Base-by-base conservation (phyloP, 2,888 invertebrate genomes). In the Mesochorus sp. region DNA sequence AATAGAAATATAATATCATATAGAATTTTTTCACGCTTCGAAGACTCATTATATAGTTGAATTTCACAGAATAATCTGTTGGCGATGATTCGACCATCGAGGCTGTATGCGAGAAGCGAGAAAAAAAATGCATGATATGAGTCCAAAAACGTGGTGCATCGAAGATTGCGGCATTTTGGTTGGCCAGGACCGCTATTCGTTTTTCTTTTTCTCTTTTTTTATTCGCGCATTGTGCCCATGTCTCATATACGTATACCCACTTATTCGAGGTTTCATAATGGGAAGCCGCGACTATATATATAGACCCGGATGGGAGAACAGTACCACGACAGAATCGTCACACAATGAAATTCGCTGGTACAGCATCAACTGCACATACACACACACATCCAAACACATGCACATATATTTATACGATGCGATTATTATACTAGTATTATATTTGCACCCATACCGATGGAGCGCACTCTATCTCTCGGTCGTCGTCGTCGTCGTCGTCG, bases 181-280 rank as follows among this genome's bases (percentile, higher is more conserved):
- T 24, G 3, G 12, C 39, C 17, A 14, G 26, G 4, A 2, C 37
- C 1, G 17, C 34, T n/a, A n/a, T n/a, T n/a, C n/a, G n/a, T 14
- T 14, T 28, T 28, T 53, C 61, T 12, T 3, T 34, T 10, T 26
- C 24, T 12, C 64, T 49, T 4, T 34, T 24, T 14, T 8, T 34
- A 34, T 21, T 49, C 34, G 37, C 8, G 10, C 34, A 10, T 49
- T 24, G 21, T 31, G 4, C 2, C n/a, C n/a, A 64, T 49, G 21
- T 14, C 10, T 37, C 21, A 42, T 19, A 53, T 24, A 51, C 31
- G 37, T 34, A 64, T 80, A 84, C 81, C 84, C 81, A 86, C 85
- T 88, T 87, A 87, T 85, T 87, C 82, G 80, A 79, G 80, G 82
- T 83, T 85, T 84, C 82, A 88, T 87, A 86, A 88, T 85, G 82